These are phyloP conservation scores for Trisateles emortualis DNA, from an alignment of 2,888 invertebrate genomes.

Conservation along the genomic window DNA sequence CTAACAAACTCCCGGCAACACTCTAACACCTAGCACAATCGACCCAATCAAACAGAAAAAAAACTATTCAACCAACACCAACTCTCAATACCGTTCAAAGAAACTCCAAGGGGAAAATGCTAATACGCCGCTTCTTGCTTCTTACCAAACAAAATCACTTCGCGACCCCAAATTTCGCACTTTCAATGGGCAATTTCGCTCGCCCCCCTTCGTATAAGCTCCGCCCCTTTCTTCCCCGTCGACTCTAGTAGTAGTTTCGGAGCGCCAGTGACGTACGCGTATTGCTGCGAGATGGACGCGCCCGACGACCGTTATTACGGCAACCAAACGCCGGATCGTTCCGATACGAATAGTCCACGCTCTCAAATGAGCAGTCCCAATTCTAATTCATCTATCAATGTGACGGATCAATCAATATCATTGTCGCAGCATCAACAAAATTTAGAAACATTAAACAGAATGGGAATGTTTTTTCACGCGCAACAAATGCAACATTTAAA, in stretches of 20 bases:
- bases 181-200: constrained; percentile 84
- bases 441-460: constrained; percentile 78
- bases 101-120: constrained; percentile 79
- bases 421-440: constrained; percentile 86
- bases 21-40: constrained; percentile 78
- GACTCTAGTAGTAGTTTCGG: constrained; percentile 45
- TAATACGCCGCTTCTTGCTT: constrained; percentile 80
- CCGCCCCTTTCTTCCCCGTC: constrained; percentile 62
- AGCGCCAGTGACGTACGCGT: constrained; percentile 70
- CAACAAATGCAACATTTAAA: constrained; percentile 80
- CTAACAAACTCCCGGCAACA: constrained; percentile 62
- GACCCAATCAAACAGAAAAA: constrained; percentile 81
- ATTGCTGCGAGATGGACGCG: constrained; percentile 73
- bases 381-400: constrained; percentile 85
- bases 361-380: constrained; percentile 82
- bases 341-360: constrained; percentile 78
- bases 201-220: constrained; percentile 71
- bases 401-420: constrained; percentile 82
- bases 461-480: constrained; percentile 85
- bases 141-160: constrained; percentile 84
- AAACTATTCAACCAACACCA: constrained; percentile 70
- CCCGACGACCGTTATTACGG: constrained; percentile 76
- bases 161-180: constrained; percentile 85
- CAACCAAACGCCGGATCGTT: constrained; percentile 74
- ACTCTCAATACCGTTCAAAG: constrained; percentile 65